These are phyloP conservation scores for Acanthisitta chloris DNA, from an alignment of 2,113 vertebrate genomes.

Conservation along the genomic window DNA sequence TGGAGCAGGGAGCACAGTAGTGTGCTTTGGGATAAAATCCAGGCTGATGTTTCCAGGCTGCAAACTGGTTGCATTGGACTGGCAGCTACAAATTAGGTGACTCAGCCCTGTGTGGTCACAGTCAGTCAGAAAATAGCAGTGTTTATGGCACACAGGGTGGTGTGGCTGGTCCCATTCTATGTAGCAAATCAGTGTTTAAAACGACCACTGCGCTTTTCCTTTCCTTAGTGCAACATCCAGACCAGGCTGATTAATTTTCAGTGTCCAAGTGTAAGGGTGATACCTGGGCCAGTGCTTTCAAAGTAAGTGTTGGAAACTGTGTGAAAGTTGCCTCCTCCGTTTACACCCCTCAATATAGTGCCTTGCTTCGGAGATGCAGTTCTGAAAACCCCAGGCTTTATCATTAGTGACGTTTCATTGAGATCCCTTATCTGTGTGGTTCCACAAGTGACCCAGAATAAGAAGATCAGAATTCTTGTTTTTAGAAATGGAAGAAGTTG, in stretches of 20 bases:
- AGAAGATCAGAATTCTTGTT: slow-evolving; percentile 39
- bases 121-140: neutral
- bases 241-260: neutral
- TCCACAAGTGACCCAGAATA: slow-evolving; percentile 49
- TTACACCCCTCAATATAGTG: neutral
- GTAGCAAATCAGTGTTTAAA: neutral
- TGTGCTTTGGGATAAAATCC: neutral
- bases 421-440: slow-evolving; percentile 44
- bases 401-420: slow-evolving; percentile 11
- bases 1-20: neutral
- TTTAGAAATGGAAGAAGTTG: slow-evolving; percentile 39
- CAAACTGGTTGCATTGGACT: neutral
- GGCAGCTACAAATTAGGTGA: neutral
- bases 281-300: neutral
- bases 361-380: neutral
- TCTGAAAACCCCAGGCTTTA: neutral
- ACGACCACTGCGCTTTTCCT: neutral
- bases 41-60: neutral
- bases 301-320: neutral
- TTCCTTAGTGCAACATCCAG: neutral
- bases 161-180: neutral
- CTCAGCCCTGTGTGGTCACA: neutral
- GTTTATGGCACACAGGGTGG: neutral
- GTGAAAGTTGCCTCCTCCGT: neutral
- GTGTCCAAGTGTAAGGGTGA: neutral